Conservation (phyloP, 1,140 invertebrate species). For the Drosophila lowei region DNA sequence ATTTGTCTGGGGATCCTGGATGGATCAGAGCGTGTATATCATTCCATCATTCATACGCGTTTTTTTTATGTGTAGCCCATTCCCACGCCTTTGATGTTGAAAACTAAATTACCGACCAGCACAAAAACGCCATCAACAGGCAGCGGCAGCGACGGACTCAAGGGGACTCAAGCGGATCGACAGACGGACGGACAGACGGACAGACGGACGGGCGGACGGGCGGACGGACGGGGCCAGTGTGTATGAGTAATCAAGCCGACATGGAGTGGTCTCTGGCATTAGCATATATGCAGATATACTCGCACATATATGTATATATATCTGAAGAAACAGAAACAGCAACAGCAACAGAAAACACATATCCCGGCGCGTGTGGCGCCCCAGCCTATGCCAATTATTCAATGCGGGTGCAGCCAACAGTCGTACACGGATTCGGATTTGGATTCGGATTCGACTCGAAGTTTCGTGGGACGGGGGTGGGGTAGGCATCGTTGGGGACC, state of each 20-base stretch:
- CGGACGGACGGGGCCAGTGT: constrained; percentile 2
- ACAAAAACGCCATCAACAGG: constrained; percentile 34
- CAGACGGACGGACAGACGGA: constrained; percentile 23
- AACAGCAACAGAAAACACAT: constrained; percentile 34
- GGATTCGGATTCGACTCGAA: constrained; percentile 25
- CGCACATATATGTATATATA: constrained; percentile 32
- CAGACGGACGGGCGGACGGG: not conserved
- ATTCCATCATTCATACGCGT: constrained; percentile 39
- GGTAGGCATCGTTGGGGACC: constrained; percentile 41
- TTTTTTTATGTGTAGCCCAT: constrained; percentile 41
- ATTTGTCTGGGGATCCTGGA: constrained; percentile 62
- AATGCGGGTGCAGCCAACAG: constrained; percentile 77
- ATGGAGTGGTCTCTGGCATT: constrained; percentile 51
- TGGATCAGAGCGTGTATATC: constrained; percentile 55
- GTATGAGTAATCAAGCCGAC: constrained; percentile 76
- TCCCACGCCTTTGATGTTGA: constrained; percentile 80
- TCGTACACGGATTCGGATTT: constrained; percentile 48
- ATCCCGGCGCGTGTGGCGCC: constrained; percentile 69
- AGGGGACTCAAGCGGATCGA: not conserved
- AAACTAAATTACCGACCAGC: constrained; percentile 68
- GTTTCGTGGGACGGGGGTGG: not conserved
- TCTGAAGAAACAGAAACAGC: constrained; percentile 28
- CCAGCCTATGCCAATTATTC: constrained; percentile 79
- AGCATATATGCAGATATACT: constrained; percentile 67
- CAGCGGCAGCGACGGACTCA: not conserved